phyloP scores from a whole-genome alignment of 1,140 invertebrate genomes.

The Cyphomyrmex costatus region DNA sequence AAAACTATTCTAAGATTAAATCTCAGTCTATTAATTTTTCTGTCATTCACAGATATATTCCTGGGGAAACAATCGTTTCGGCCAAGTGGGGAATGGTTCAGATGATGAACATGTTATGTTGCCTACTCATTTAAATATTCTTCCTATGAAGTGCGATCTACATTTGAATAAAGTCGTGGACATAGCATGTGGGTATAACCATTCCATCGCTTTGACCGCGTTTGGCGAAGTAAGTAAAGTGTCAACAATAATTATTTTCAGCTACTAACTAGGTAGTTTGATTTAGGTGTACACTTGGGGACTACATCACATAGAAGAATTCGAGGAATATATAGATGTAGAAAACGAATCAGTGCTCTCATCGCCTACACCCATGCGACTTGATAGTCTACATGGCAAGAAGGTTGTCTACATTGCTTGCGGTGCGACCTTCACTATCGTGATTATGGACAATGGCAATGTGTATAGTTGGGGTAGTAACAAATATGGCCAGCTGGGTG shows the following conservation, averaged over 20 bases:
- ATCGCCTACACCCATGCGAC: constrained; percentile 77
- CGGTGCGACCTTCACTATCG: constrained; percentile 90
- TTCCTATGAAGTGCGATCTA: constrained; percentile 70
- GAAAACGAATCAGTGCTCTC: constrained; percentile 88
- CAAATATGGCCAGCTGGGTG: constrained; percentile 88
- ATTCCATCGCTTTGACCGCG: constrained; percentile 88
- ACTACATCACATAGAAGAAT: constrained; percentile 64
- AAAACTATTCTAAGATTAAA: too few species aligned
- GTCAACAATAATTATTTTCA: not conserved
- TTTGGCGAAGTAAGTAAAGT: constrained; percentile 87
- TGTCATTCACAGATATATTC: constrained; percentile 87
- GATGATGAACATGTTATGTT: constrained; percentile 87
- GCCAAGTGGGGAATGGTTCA: constrained; percentile 89
- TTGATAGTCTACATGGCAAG: constrained; percentile 87
- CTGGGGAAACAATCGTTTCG: constrained; percentile 91
- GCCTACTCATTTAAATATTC: constrained; percentile 84
- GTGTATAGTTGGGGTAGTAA: constrained; percentile 91
- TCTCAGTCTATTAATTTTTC: too few species aligned
- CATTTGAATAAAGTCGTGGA: constrained; percentile 87
- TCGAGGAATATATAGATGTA: constrained; percentile 88
- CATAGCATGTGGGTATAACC: constrained; percentile 90
- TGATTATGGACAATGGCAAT: constrained; percentile 89
- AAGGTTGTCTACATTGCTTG: constrained; percentile 88
- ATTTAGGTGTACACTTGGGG: constrained; percentile 90
- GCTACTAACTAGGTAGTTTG: not conserved